A percentile compares a stretch with the other conserved stretches of the same genome.
phyloP scores from a whole-genome alignment of 2,113 vertebrate species.

The Sphyrna mokarran region DNA sequence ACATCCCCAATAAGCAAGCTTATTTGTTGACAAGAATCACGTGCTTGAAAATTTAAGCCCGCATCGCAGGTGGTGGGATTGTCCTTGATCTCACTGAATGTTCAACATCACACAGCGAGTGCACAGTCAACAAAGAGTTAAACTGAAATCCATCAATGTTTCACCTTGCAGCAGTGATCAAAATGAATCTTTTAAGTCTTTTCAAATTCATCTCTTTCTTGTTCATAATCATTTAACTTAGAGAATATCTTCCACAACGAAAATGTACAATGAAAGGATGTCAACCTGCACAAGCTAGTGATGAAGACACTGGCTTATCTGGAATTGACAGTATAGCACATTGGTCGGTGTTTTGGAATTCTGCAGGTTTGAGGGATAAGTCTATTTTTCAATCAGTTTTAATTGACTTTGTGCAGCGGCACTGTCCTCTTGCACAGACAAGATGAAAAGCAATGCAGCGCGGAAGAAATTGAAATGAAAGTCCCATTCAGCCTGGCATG shows the following conservation, averaged over 20 bases:
- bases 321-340: slow-evolving; percentile 51
- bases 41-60: neutral
- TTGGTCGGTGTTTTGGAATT: slow-evolving; percentile 55
- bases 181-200: slow-evolving; percentile 72
- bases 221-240: slow-evolving; percentile 85
- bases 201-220: slow-evolving; percentile 68
- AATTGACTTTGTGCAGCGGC: slow-evolving; percentile 87
- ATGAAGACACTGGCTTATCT: slow-evolving; percentile 72
- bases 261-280: slow-evolving; percentile 75
- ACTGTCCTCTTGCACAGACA: slow-evolving; percentile 77
- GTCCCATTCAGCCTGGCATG: slow-evolving; percentile 88
- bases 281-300: slow-evolving; percentile 68
- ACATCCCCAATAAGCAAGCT: neutral
- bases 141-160: slow-evolving; percentile 62
- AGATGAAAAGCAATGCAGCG: slow-evolving; percentile 91
- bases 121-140: slow-evolving; percentile 52
- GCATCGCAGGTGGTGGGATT: no score
- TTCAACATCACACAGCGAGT: neutral
- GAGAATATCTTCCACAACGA: slow-evolving; percentile 67
- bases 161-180: slow-evolving; percentile 67
- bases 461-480: slow-evolving; percentile 96
- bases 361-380: slow-evolving; percentile 84
- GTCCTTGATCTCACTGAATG: neutral
- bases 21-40: neutral
- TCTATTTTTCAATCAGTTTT: slow-evolving; percentile 85